These are phyloP conservation scores for Drosophila melanica DNA, from an alignment of 1,140 invertebrate genomes.

Conservation along the genomic window DNA sequence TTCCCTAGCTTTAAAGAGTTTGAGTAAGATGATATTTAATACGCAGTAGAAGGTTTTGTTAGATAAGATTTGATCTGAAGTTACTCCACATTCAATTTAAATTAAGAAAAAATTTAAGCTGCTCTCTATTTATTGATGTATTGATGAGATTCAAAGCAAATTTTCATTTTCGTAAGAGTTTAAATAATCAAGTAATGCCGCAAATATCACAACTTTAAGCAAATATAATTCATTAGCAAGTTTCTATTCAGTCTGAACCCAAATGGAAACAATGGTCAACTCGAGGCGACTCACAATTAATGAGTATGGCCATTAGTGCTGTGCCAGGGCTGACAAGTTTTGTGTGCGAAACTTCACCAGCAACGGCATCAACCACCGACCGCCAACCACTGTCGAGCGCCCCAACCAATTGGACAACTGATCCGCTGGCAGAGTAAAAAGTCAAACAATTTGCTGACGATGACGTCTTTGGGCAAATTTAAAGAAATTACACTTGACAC, in stretches of 20 bases:
- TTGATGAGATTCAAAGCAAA: no score
- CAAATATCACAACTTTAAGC: background rate
- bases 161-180: no score
- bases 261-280: conserved; percentile 7
- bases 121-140: no score
- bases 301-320: conserved; percentile 35
- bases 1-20: no score
- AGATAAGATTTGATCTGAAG: no score
- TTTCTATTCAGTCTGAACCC: conserved; percentile 1
- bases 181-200: background rate
- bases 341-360: background rate
- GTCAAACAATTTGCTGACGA: conserved; percentile 50
- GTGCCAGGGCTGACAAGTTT: background rate
- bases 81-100: no score
- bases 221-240: conserved; percentile 28
- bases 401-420: conserved; percentile 32
- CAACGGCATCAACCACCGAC: background rate
- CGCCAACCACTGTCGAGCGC: background rate
- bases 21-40: no score
- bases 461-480: conserved; percentile 57
- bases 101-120: no score
- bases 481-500: conserved; percentile 79
- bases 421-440: conserved; percentile 38
- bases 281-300: conserved; percentile 32
- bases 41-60: no score